Evolutionary conservation across 2,113 vertebrate genomes (phyloP), one percentile per base, ranked within the genome.

Genomic region (Leptodactylus fuscus): DNA sequence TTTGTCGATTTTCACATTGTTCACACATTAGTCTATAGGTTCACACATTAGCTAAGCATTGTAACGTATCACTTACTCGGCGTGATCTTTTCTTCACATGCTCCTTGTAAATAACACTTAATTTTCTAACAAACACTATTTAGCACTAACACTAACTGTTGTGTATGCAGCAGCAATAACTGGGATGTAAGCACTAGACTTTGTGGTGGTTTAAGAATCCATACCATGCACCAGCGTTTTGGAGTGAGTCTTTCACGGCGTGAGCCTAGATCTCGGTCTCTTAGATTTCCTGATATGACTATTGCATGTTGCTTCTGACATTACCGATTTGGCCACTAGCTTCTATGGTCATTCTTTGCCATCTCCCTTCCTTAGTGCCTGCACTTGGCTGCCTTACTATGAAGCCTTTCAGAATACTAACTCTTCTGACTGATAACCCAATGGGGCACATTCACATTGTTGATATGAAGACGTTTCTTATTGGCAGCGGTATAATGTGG

Each of bases 41-140:
- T 74, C 41, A 13, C 71, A 48, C 71, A 49, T 49, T 74, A 27
- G 24, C 44, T 10, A 27, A 74, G 11, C 2, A 3, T n/a, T 76
- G 13, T 24, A 20, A 9, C 5, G n/a, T 49, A 11, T 18, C n/a
- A 74, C 71, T 48, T 27, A 74, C 27, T 6, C 44, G 38, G 65
- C 18, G 16, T 34, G 32, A 38, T 29, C 8, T 46, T 49, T 20
- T 76, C 32, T 13, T 76, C 73, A 46, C 70, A 7, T 1, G 3
- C 7, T 76, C 12, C 44, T 76, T 51, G 70, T 24, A 75, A 75
- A 48, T 49, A 46, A 49, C 71, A 75, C 34, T 71, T 41, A 41
- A 71, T 71, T 74, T 75, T 2, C 44, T 74, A 34, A 32, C 62
- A 8, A 34, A 69, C 34, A 36, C 65, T 38, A 36, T 36, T 48